Conservation (phyloP, 2,113 vertebrate species). For the Pithys albifrons region DNA sequence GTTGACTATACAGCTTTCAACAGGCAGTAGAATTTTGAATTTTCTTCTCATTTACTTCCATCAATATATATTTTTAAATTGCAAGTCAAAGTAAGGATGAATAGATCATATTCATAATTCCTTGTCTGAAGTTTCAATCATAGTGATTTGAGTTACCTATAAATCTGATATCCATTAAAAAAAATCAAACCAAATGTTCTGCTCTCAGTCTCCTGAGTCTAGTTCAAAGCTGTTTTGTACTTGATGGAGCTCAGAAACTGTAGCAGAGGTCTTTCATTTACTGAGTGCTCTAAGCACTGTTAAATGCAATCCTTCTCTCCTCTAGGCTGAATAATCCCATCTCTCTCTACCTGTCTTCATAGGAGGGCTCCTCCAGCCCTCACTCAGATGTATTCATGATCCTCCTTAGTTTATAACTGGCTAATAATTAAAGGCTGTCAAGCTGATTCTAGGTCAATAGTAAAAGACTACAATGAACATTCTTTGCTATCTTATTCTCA, state of each 20-base stretch:
- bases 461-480: neutral
- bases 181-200: neutral
- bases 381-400: neutral
- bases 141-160: neutral
- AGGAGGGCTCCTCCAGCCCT: neutral
- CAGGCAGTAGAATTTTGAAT: neutral
- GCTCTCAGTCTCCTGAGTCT: neutral
- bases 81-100: neutral
- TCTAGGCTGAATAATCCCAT: neutral
- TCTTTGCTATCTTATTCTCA: neutral
- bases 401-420: neutral
- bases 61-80: neutral
- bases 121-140: constrained; percentile 9
- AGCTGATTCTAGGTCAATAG: neutral
- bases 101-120: neutral
- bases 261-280: neutral
- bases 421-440: neutral
- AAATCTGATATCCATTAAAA: neutral
- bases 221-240: neutral
- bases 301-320: neutral
- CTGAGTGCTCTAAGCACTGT: neutral
- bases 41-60: constrained; percentile 19
- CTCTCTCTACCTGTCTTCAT: neutral
- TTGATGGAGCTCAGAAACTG: neutral
- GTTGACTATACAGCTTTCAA: neutral